Evolutionary conservation across 2,888 invertebrate genomes (phyloP).

Genomic region (Thyatira batis): DNA sequence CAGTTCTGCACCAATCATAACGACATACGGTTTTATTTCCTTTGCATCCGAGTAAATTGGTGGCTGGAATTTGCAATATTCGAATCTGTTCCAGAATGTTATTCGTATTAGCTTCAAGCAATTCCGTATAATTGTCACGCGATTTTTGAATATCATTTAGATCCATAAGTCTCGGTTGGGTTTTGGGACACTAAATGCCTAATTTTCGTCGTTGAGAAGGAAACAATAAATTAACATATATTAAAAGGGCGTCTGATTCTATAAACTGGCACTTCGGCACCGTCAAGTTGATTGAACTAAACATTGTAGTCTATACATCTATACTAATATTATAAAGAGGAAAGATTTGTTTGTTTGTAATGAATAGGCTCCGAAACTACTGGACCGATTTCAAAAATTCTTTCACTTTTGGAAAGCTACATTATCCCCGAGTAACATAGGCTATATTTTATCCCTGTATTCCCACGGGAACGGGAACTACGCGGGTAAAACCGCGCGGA

Average conservation of each 20-base stretch:
- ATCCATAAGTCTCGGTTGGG: slow-evolving; percentile 1
- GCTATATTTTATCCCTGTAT: too few relatives aligned
- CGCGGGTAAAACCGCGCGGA: too few relatives aligned
- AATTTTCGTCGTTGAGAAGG: background rate
- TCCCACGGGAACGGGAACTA: too few relatives aligned
- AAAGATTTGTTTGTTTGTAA: too few relatives aligned
- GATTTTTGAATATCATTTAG: slow-evolving; percentile 28
- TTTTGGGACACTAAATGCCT: slow-evolving; percentile 3
- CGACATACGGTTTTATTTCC: slow-evolving; percentile 24
- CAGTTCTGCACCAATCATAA: slow-evolving; percentile 30
- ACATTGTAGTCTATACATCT: slow-evolving; percentile 1
- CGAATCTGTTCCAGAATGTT: slow-evolving; percentile 38
- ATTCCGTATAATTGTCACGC: slow-evolving; percentile 49
- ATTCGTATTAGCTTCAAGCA: slow-evolving; percentile 35
- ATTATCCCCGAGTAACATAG: too few relatives aligned
- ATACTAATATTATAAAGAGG: background rate
- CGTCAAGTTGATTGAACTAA: slow-evolving; percentile 18
- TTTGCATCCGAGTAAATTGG: slow-evolving; percentile 31
- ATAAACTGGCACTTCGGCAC: background rate
- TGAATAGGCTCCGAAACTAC: too few relatives aligned
- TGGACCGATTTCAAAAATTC: too few relatives aligned
- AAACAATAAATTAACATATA: background rate
- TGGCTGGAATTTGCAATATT: slow-evolving; percentile 57
- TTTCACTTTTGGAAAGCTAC: too few relatives aligned
- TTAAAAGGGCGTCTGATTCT: background rate